These are phyloP conservation scores for Palloptera scutellata DNA, from an alignment of 2,888 invertebrate species.

Conservation along the genomic window DNA sequence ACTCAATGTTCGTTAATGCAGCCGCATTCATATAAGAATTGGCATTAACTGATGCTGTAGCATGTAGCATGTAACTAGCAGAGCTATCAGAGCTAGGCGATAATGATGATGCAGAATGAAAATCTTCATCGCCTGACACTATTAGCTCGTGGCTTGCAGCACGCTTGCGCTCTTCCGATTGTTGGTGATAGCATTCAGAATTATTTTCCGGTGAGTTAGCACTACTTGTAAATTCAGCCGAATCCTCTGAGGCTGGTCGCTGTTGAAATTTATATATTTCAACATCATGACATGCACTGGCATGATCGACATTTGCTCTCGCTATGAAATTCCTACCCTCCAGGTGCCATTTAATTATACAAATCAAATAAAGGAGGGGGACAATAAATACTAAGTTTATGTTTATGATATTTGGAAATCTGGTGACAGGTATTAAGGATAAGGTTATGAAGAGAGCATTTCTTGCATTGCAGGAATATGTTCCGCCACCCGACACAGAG, in stretches of 20 bases:
- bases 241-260: constrained; percentile 53
- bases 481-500: too few species aligned
- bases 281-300: constrained; percentile 66
- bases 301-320: constrained; percentile 53
- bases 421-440: too few species aligned
- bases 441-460: too few species aligned
- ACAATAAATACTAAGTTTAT: too few species aligned
- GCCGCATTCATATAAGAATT: constrained; percentile 16
- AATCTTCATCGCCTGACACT: constrained; percentile 49
- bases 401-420: too few species aligned
- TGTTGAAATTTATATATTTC: constrained; percentile 67
- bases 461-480: too few species aligned
- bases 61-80: constrained; percentile 47
- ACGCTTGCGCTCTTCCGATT: too few species aligned
- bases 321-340: too few species aligned
- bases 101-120: constrained; percentile 19
- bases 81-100: constrained; percentile 24
- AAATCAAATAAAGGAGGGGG: too few species aligned
- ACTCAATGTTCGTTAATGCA: constrained; percentile 32
- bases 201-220: constrained; percentile 24
- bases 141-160: constrained; percentile 55
- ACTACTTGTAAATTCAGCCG: constrained; percentile 42
- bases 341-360: too few species aligned
- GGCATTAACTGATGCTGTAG: constrained; percentile 40
- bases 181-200: constrained; percentile 27